Evolutionary conservation across 2,797 vertebrate species (phyloP).

Genomic region (Zalophus californianus): DNA sequence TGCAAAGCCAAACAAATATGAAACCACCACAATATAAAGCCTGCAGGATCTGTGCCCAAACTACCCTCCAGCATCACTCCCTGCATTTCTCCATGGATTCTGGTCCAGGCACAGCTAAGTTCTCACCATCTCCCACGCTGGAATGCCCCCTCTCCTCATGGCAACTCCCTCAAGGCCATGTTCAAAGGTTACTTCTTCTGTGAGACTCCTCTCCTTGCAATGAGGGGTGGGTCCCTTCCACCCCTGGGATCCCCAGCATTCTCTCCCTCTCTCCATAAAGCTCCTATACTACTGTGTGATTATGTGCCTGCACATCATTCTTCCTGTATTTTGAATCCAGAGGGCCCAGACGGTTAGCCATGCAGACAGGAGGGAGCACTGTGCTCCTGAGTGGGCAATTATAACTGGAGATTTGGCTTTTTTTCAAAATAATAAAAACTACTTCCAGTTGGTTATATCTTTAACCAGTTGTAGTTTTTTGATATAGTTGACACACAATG

Average conservation of each 20-base stretch:
- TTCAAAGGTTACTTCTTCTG: neutral
- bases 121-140: no score
- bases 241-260: neutral
- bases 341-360: neutral
- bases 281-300: neutral
- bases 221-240: neutral
- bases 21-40: neutral
- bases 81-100: neutral
- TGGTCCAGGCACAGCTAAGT: neutral
- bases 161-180: neutral
- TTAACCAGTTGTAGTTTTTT: neutral
- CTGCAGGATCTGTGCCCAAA: neutral
- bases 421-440: neutral
- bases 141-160: neutral
- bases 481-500: neutral
- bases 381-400: neutral
- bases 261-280: rapidly evolving
- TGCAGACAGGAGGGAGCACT: neutral
- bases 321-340: neutral
- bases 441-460: neutral
- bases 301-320: rapidly evolving
- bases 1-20: neutral
- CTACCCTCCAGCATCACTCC: neutral
- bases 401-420: neutral
- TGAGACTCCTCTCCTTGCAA: neutral